Evolutionary conservation across 2,113 vertebrate species (phyloP).

Genomic region (Cochlearius cochlearius): DNA sequence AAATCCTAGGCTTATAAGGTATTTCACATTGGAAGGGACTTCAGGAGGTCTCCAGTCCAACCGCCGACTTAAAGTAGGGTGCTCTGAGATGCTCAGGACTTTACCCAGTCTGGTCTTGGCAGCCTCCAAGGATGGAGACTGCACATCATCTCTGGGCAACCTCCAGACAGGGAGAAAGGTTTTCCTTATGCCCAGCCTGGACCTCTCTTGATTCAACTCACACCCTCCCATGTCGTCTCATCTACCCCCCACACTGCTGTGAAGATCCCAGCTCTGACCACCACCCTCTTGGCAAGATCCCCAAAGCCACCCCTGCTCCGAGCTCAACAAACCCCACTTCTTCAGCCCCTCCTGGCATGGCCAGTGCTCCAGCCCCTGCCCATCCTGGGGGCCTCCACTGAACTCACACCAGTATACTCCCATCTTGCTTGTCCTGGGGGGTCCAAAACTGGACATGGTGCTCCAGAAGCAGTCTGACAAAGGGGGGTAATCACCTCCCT

Average conservation of each 20-base stretch:
- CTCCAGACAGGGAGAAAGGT: background rate
- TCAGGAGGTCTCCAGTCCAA: background rate
- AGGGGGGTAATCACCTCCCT: background rate
- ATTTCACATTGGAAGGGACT: accelerated
- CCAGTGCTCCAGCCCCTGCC: background rate
- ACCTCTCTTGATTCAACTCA: too few relatives aligned
- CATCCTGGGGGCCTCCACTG: background rate
- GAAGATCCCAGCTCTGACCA: too few relatives aligned
- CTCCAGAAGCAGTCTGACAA: background rate
- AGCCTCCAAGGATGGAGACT: background rate
- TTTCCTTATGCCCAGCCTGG: background rate
- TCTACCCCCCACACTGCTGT: accelerated
- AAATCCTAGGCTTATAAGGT: background rate
- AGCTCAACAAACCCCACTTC: background rate
- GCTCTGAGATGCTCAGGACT: background rate
- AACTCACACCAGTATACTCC: background rate
- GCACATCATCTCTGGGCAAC: too few relatives aligned
- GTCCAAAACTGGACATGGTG: too few relatives aligned
- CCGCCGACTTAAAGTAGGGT: accelerated
- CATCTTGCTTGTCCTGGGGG: background rate
- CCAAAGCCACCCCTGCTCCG: background rate
- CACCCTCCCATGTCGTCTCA: background rate
- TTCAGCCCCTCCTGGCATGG: background rate
- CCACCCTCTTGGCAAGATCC: too few relatives aligned
- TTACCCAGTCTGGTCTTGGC: background rate